Conservation (phyloP, 2,797 vertebrate genomes). For the Sebastes nivosus region DNA sequence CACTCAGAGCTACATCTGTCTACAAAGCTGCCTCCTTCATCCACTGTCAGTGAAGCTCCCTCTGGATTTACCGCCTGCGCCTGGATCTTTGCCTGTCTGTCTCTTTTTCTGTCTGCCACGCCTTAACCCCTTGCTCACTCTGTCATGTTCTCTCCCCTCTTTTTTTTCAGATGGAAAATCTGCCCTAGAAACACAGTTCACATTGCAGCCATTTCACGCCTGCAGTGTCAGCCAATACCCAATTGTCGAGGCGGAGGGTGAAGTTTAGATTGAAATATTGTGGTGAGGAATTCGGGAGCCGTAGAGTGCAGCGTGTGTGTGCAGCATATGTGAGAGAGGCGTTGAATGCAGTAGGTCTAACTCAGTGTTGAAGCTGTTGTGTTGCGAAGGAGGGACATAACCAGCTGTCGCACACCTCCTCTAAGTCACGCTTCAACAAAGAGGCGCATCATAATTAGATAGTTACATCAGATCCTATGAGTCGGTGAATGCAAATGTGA, state of each 20-base stretch:
- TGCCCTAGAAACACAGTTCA: slow-evolving; percentile 38
- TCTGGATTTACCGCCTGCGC: slow-evolving; percentile 44
- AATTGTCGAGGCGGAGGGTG: slow-evolving; percentile 7
- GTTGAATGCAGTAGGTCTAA: slow-evolving; percentile 23
- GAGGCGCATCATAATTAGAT: slow-evolving; percentile 42
- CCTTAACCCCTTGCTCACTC: slow-evolving; percentile 43
- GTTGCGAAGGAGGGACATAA: slow-evolving; percentile 29
- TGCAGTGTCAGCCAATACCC: slow-evolving; percentile 7
- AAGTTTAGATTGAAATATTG: slow-evolving; percentile 38
- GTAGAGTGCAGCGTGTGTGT: background rate
- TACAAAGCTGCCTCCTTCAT: slow-evolving; percentile 62
- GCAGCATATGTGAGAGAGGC: slow-evolving; percentile 40
- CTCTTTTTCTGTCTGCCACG: slow-evolving; percentile 38
- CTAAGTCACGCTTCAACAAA: slow-evolving; percentile 54
- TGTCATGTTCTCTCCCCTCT: background rate
- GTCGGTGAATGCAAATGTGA: slow-evolving; percentile 39
- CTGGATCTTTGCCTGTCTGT: slow-evolving; percentile 40
- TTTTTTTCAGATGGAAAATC: slow-evolving; percentile 9
- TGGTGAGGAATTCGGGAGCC: background rate
- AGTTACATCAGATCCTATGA: slow-evolving; percentile 50
- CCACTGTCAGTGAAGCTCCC: slow-evolving; percentile 54
- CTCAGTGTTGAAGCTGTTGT: slow-evolving; percentile 21
- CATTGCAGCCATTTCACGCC: slow-evolving; percentile 26
- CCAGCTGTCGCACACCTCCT: slow-evolving; percentile 62
- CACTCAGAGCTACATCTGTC: slow-evolving; percentile 60